Percentiles rank a stretch among this genome's conserved stretches.
Evolutionary conservation across 2,797 vertebrate genomes (phyloP).

Genomic region (Anolis apletophallus): DNA sequence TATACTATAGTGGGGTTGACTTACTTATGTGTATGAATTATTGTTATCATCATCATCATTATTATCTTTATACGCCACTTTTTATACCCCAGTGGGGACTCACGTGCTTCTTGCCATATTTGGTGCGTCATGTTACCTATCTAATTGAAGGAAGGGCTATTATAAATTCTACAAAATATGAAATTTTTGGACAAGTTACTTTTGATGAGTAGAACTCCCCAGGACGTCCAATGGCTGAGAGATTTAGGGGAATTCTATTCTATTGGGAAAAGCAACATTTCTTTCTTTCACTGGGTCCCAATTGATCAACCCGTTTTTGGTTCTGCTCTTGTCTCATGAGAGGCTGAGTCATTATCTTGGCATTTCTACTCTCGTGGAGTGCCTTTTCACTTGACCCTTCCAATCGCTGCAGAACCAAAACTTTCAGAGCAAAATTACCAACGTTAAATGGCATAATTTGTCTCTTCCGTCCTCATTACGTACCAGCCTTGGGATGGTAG

Average conservation of each 20-base stretch:
- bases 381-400: conserved; percentile 51
- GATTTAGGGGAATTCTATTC: too few species aligned
- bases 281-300: conserved; percentile 31
- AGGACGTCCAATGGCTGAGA: too few species aligned
- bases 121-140: too few species aligned
- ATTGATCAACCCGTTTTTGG: conserved; percentile 33
- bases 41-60: too few species aligned
- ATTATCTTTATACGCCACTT: too few species aligned
- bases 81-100: too few species aligned
- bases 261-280: not conserved
- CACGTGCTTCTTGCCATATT: too few species aligned
- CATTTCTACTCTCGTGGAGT: conserved; percentile 40
- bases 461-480: conserved; percentile 51
- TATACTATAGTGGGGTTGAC: too few species aligned
- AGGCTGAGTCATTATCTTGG: conserved; percentile 5
- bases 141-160: not conserved
- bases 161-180: not conserved
- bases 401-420: conserved; percentile 32
- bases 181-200: not conserved
- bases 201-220: too few species aligned
- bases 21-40: too few species aligned
- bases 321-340: conserved; percentile 5
- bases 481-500: conserved; percentile 39
- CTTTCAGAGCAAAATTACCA: conserved; percentile 48
- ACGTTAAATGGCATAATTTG: conserved; percentile 52